Percentiles rank a stretch among this genome's conserved stretches.
Conservation (phyloP, 1,140 invertebrate species). For the Pissodes strobi region DNA sequence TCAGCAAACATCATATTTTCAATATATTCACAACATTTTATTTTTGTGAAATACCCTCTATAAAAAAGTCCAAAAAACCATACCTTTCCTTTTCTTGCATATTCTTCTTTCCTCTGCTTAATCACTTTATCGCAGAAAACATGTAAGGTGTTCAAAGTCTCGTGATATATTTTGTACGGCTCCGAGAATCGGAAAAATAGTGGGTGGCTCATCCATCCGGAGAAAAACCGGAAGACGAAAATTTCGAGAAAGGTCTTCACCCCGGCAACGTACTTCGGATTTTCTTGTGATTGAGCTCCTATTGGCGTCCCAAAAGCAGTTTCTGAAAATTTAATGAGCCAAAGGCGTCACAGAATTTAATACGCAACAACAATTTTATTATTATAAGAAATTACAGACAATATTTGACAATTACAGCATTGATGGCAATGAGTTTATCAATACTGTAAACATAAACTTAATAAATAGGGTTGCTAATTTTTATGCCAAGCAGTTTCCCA, state of each 20-base stretch:
- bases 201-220: constrained; percentile 39
- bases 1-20: neutral
- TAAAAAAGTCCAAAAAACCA: neutral
- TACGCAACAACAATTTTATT: too few species aligned
- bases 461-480: too few species aligned
- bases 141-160: constrained; percentile 38
- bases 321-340: constrained; percentile 37
- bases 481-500: too few species aligned
- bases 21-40: neutral
- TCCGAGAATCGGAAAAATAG: constrained; percentile 39
- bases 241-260: constrained; percentile 41
- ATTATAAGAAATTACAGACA: too few species aligned
- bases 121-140: constrained; percentile 37
- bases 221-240: constrained; percentile 40
- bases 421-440: too few species aligned
- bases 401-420: too few species aligned
- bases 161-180: constrained; percentile 34
- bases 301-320: constrained; percentile 41
- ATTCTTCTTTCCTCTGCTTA: constrained; percentile 36
- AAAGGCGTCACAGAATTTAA: too few species aligned
- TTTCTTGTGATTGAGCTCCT: constrained; percentile 37
- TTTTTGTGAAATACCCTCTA: neutral
- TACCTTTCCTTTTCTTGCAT: constrained; percentile 30
- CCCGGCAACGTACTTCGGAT: constrained; percentile 40
- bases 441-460: too few species aligned